Conservation (phyloP, 2,797 vertebrate species). For the Australoheros facetus region DNA sequence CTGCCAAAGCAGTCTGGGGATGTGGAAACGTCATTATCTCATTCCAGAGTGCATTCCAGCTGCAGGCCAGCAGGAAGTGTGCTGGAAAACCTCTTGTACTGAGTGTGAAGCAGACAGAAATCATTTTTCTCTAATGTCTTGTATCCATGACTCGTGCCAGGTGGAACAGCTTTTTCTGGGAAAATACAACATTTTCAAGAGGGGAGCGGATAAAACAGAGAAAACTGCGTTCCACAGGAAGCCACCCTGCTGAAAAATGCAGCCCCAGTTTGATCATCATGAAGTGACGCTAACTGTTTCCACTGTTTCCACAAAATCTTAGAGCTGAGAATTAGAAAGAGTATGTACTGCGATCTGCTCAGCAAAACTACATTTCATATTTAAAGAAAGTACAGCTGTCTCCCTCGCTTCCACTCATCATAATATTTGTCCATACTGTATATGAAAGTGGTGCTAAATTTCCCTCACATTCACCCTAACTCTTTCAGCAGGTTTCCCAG, state of each 20-base stretch:
- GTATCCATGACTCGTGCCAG: constrained; percentile 44
- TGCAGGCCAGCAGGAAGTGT: constrained; percentile 59
- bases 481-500: not conserved
- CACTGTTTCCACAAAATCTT: constrained; percentile 18
- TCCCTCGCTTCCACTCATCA: constrained; percentile 5
- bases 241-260: constrained; percentile 56
- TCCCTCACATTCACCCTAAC: not conserved
- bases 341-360: not conserved
- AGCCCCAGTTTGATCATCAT: constrained; percentile 53
- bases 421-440: not conserved
- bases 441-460: not conserved
- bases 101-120: constrained; percentile 45
- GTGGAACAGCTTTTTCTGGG: constrained; percentile 42
- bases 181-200: constrained; percentile 34
- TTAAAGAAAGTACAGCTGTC: not conserved
- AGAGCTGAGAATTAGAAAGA: constrained; percentile 9
- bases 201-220: constrained; percentile 11
- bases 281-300: constrained; percentile 22
- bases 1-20: constrained; percentile 33
- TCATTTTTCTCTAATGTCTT: constrained; percentile 49
- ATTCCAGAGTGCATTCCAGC: constrained; percentile 59
- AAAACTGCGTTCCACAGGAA: constrained; percentile 57
- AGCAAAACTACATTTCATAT: not conserved
- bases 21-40: constrained; percentile 57
- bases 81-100: constrained; percentile 40